Base-by-base conservation (phyloP, 2,797 vertebrate species). In the Pelochelys cantorii region DNA sequence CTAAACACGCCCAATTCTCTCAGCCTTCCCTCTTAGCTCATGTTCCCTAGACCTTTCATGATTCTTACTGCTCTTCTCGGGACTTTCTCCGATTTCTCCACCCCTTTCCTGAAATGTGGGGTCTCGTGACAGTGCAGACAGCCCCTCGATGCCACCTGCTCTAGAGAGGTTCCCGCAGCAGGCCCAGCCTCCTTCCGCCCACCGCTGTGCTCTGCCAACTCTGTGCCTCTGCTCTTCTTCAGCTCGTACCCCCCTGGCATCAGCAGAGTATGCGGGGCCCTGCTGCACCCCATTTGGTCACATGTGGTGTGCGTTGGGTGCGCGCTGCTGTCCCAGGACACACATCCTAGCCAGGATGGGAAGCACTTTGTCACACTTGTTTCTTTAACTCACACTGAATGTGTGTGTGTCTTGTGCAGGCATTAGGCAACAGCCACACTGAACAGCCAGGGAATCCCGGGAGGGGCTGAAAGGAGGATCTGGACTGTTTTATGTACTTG, bases 321-420 rank as follows among this genome's bases (percentile, higher is more conserved):
- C 11, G 11, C 11, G 4, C 2, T n/a, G 56, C 56, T 93, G 11
- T 83, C 4, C 0, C 80, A 87, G 87, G 81, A 8, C 42, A 37
- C 0, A 77, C n/a, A 42, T 74, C 82, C 18, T 34, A 20, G 20
- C 20, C 17, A 34, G 9, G 65, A 68, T n/a, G 18, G 17, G 65
- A 92, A 90, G 84, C 82, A 83, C 86, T 92, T 92, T 92, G 84
- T 34, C 71, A 42, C 23, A 54, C 56, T 0, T 0, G 90, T 12
- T 84, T 92, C 87, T 91, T 93, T 88, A 91, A 91, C 87, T 94
- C 93, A 83, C 79, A 77, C 57, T 87, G 37, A 55, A 81, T 92
- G 82, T 22, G 81, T 14, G 15, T 84, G 54, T 71, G 6, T 56
- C 79, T 53, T 62, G 34, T 84, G 53, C 59, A 90, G 88, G n/a